Conservation (phyloP, 2,888 invertebrate species). For the Ceratothoa steindachneri region DNA sequence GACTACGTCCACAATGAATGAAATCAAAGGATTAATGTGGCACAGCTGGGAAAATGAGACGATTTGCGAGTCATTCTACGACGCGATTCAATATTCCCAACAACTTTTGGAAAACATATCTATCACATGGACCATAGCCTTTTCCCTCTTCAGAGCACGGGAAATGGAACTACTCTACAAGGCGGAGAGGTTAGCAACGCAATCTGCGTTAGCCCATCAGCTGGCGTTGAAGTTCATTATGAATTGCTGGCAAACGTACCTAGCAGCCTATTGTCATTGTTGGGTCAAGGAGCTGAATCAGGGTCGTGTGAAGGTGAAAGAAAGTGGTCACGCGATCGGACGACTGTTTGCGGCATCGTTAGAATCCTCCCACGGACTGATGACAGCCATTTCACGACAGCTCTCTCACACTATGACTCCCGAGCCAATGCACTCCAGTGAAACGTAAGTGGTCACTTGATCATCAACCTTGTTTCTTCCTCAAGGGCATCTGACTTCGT, state of each 20-base stretch:
- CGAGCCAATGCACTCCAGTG: neutral
- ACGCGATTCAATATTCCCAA: neutral
- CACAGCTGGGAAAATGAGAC: neutral
- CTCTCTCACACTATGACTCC: neutral
- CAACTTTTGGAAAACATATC: neutral
- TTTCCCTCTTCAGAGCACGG: neutral
- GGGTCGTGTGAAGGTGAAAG: neutral
- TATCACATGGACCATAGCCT: neutral
- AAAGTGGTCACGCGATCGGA: neutral
- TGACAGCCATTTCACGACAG: neutral
- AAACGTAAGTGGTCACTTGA: neutral
- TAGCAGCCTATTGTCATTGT: neutral
- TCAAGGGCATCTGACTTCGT: no score
- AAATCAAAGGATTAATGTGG: neutral
- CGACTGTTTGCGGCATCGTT: neutral
- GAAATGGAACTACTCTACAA: constrained; percentile 1
- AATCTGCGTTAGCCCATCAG: neutral
- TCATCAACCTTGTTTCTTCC: no score
- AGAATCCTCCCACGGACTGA: neutral
- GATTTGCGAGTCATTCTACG: constrained; percentile 2
- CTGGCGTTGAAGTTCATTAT: neutral
- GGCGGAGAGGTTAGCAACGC: neutral
- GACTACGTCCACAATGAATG: neutral
- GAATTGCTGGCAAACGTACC: constrained; percentile 5
- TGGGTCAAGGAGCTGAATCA: neutral